Base-by-base conservation (phyloP, 2,888 invertebrate genomes). In the Spisula subtruncata region DNA sequence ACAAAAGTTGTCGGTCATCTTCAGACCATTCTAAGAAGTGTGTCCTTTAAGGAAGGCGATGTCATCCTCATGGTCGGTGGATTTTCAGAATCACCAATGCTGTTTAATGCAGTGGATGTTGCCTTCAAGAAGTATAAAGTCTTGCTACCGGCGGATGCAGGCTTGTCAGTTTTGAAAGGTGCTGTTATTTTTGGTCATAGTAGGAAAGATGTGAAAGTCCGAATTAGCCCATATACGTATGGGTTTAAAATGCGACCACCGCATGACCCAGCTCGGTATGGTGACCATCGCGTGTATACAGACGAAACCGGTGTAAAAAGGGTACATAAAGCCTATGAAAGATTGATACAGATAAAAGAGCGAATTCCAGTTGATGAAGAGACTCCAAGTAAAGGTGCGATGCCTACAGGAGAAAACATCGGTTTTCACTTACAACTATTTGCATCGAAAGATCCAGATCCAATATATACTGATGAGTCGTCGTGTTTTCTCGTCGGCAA, bases 101-200 rank as follows among this genome's bases (percentile, higher is more conserved):
- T 91, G 25, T 79, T 83, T 25, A 54, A 84, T 5, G 88, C 83
- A 32, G 56, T 90, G 10, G 81, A 48, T 46, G n/a, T 41, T 0
- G 25, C 71, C 14, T 90, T 91, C 79, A 60, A 56, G 10, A 20
- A 85, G 14, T 82, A 79, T 35, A 71, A 41, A 1, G n/a, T 91
- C 6, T 60, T 91, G 32, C 66, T 90, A 48, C 91, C 91, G 2
- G 84, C 86, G 48, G 91, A 91, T 46, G 81, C 91, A 0, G 91
- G 91, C 0, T 79, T 90, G 1, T 88, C 88, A 10, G 89, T 91
- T 14, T 66, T 90, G 6, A 89, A 85, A 41, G 91, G 91, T 12
- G 93, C 93, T 20, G 92, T 93, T 0, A 81, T 91, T 20, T 93
- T 85, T 75, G 93, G 92, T 16, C 87, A 89, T 60, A 81, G 85